These are phyloP conservation scores for Mesorhabditis spiculigera DNA, from an alignment of 2,888 invertebrate genomes.

Conservation along the genomic window DNA sequence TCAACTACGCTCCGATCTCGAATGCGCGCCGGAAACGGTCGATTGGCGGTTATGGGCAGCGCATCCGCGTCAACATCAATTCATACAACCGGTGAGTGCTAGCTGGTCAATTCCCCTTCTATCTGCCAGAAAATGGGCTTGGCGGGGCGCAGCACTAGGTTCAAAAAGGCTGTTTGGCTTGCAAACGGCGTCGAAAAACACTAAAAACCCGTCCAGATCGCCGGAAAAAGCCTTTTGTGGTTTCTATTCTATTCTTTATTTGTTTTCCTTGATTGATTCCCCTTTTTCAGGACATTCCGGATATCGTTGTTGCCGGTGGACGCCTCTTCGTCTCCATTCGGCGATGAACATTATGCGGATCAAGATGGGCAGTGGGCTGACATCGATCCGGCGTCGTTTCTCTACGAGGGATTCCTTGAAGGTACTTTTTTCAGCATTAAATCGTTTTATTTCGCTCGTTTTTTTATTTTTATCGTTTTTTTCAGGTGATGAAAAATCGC, in stretches of 20 bases:
- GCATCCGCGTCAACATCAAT: slow-evolving; percentile 33
- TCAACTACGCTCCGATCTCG: slow-evolving; percentile 39
- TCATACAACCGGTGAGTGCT: slow-evolving; percentile 38
- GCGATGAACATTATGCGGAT: slow-evolving; percentile 42
- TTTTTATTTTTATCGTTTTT: slow-evolving; percentile 5
- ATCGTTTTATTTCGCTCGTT: neutral
- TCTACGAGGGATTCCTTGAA: slow-evolving; percentile 49
- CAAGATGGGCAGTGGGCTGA: slow-evolving; percentile 47
- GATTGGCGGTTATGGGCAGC: slow-evolving; percentile 19
- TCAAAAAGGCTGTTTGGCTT: no score
- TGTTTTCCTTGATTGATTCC: neutral
- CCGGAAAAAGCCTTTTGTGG: slow-evolving; percentile 2
- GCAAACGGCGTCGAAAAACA: no score
- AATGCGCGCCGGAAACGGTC: slow-evolving; percentile 29
- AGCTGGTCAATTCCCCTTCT: no score
- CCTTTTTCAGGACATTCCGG: slow-evolving; percentile 44
- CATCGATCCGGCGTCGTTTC: slow-evolving; percentile 46
- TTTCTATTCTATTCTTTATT: slow-evolving; percentile 6
- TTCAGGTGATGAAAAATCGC: slow-evolving; percentile 79
- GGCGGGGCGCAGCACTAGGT: no score
- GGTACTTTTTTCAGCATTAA: slow-evolving; percentile 23
- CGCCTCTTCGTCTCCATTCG: slow-evolving; percentile 32
- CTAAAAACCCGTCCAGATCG: no score
- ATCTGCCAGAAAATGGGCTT: no score
- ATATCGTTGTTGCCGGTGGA: slow-evolving; percentile 45